Conservation (phyloP, 2,888 invertebrate species). For the Ceramica pisi region DNA sequence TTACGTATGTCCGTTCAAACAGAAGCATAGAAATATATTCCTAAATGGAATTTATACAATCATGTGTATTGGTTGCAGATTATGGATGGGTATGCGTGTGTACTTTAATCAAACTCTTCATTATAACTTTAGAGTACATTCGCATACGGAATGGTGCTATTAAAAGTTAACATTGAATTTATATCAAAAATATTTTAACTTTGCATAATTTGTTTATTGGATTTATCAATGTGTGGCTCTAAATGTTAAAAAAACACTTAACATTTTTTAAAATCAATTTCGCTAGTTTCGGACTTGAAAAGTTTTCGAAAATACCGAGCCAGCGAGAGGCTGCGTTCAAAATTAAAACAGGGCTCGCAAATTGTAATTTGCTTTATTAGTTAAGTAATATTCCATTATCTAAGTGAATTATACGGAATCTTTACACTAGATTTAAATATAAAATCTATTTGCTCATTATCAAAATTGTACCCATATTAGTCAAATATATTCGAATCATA, state of each 20-base stretch:
- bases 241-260: constrained; percentile 56
- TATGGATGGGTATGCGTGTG: constrained; percentile 76
- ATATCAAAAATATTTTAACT: constrained; percentile 69
- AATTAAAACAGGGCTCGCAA: constrained; percentile 73
- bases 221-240: constrained; percentile 71
- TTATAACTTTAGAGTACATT: constrained; percentile 74
- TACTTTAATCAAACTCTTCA: constrained; percentile 74
- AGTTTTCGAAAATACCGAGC: constrained; percentile 58
- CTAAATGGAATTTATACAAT: constrained; percentile 37
- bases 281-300: constrained; percentile 62
- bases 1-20: constrained; percentile 25
- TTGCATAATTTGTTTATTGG: constrained; percentile 68
- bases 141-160: constrained; percentile 87
- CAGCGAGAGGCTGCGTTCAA: constrained; percentile 60
- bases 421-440: constrained; percentile 84
- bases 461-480: constrained; percentile 87
- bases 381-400: constrained; percentile 90
- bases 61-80: constrained; percentile 48
- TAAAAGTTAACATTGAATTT: constrained; percentile 73
- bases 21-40: constrained; percentile 44
- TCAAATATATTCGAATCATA: constrained; percentile 77
- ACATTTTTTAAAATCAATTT: constrained; percentile 46
- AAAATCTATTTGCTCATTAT: constrained; percentile 89
- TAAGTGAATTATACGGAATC: constrained; percentile 86
- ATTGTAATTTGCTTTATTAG: constrained; percentile 82